phyloP scores from a whole-genome alignment of 2,888 invertebrate genomes.

The Mimas tiliae region DNA sequence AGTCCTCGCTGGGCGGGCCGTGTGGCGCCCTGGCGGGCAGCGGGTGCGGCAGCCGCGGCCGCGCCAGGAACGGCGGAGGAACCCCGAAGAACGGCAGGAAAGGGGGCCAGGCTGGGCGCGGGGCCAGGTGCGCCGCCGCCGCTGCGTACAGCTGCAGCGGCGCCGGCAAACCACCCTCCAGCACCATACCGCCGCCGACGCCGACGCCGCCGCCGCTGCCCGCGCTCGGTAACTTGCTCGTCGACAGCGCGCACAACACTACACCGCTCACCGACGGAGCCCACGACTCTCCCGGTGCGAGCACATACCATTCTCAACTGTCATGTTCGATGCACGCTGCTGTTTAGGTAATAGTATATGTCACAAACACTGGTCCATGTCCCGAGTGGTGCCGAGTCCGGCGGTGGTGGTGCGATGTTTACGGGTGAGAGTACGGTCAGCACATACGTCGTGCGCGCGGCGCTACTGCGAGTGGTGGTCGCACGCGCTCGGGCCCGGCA shows the following conservation, averaged over 20 bases:
- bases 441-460: conserved; percentile 35
- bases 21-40: conserved; percentile 73
- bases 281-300: conserved; percentile 3
- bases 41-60: conserved; percentile 73
- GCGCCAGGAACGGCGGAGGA: conserved; percentile 83
- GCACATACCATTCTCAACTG: conserved; percentile 57
- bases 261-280: conserved; percentile 48
- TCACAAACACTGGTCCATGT: conserved; percentile 35
- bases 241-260: conserved; percentile 58
- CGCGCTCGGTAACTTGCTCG: conserved; percentile 68
- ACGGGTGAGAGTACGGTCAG: conserved; percentile 36
- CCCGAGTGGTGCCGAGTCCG: not conserved
- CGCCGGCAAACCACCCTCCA: conserved; percentile 88
- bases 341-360: conserved; percentile 26
- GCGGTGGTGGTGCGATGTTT: conserved; percentile 33
- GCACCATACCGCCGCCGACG: conserved; percentile 82
- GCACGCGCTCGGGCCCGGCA: too few relatives aligned
- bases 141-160: conserved; percentile 89
- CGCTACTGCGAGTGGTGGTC: conserved; percentile 46
- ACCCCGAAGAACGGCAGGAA: conserved; percentile 86
- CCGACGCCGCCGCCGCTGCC: conserved; percentile 56
- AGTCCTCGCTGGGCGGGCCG: conserved; percentile 83
- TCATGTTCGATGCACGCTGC: conserved; percentile 44
- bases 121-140: conserved; percentile 86
- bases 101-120: conserved; percentile 86